Evolutionary conservation across 2,888 invertebrate genomes (phyloP).

Genomic region (Eupelmus urozonus): DNA sequence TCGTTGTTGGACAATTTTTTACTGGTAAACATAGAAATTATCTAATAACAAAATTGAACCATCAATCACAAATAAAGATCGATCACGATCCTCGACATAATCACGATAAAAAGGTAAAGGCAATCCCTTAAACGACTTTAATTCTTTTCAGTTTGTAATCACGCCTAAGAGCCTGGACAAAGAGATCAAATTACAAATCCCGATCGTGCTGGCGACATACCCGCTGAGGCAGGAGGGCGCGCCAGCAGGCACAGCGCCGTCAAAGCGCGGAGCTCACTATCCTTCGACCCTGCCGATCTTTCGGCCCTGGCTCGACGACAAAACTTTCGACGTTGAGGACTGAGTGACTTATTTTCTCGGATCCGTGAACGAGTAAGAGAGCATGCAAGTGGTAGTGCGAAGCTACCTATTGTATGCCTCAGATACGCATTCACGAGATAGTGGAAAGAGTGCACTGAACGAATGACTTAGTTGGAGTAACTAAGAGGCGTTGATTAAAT

Average conservation of each 20-base stretch:
- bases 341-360: constrained; percentile 57
- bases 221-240: constrained; percentile 86
- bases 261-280: constrained; percentile 92
- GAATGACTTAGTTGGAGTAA: too few relatives aligned
- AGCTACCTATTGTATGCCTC: too few relatives aligned
- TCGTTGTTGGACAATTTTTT: too few relatives aligned
- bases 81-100: too few relatives aligned
- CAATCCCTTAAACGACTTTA: constrained; percentile 1
- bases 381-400: too few relatives aligned
- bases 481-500: too few relatives aligned
- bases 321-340: constrained; percentile 78
- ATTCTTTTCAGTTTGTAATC: constrained; percentile 88
- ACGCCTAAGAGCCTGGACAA: constrained; percentile 95
- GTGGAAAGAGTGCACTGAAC: too few relatives aligned
- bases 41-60: too few relatives aligned
- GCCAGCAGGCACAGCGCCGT: constrained; percentile 81
- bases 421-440: too few relatives aligned
- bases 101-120: too few relatives aligned
- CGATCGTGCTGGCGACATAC: constrained; percentile 94
- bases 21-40: too few relatives aligned
- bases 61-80: too few relatives aligned
- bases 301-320: constrained; percentile 92
- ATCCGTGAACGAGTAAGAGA: neutral
- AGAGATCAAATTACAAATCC: constrained; percentile 93
- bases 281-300: constrained; percentile 94